Base-by-base conservation (phyloP, 2,113 vertebrate genomes). In the Grus americana region DNA sequence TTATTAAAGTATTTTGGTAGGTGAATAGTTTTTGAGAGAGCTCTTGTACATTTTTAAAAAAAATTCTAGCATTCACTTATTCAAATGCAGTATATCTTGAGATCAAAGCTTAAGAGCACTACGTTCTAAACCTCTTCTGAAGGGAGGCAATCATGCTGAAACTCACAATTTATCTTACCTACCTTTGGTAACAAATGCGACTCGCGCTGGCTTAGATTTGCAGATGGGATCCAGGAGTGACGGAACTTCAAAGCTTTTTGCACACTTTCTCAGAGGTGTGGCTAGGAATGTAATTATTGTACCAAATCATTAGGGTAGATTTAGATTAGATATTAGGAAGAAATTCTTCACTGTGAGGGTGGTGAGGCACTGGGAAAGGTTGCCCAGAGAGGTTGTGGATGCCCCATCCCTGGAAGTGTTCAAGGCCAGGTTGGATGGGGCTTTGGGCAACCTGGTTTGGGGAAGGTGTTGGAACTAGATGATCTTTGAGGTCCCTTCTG, bases 151-250 rank as follows among this genome's bases (percentile, higher is more conserved):
- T 92, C 30, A 27, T 57, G 21, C 36, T 78, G 84, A 38, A 86
- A 63, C 14, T 86, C 52, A 79, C 3, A 23, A 18, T 10, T 65
- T 70, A 70, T 27, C 49, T 76, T 84, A 3, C 29, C 55, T 66
- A 3, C 15, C 34, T 94, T 71, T 49, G 27, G 71, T 66, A 74
- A 62, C 18, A 67, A 40, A 83, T 21, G 26, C 12, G 9, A 30
- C 49, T 65, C 0, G 0, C 6, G 5, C 8, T 59, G 63, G n/a
- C 17, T 84, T 87, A 27, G 40, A 54, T 87, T 30, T 80, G 61
- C 27, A 57, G 30, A 14, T 74, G 18, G 30, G 34, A 81, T 80
- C 40, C 15, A 16, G 49, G 59, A 93, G 62, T 52, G 38, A 47
- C 22, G 76, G 57, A 86, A 89, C 30, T 59, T 80, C 14, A 40